A percentile compares a stretch with the other conserved stretches of the same genome.
These are phyloP conservation scores for Papilio polyxenes DNA, from an alignment of 1,140 invertebrate species.

Conservation along the genomic window DNA sequence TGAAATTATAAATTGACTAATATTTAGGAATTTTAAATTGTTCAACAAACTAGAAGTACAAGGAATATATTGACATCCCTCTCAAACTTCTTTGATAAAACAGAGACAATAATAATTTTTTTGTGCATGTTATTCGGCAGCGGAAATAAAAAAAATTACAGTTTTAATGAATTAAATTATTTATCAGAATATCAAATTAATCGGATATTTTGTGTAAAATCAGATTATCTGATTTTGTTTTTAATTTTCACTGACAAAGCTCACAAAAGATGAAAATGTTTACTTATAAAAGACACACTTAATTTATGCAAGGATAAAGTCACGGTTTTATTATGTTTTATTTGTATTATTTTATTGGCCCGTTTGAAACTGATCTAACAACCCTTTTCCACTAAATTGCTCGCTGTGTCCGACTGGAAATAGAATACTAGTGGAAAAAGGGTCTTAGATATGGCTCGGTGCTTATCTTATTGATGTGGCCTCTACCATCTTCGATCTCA, in stretches of 20 bases:
- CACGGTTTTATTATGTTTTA: constrained; percentile 10
- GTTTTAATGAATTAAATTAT: too few relatives aligned
- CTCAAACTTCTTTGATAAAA: too few relatives aligned
- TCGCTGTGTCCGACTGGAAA: neutral
- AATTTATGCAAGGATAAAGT: constrained; percentile 4
- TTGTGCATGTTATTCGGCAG: too few relatives aligned
- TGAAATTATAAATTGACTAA: neutral
- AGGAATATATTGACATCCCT: too few relatives aligned
- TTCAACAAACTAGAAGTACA: neutral
- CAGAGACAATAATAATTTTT: too few relatives aligned
- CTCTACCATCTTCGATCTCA: constrained; percentile 34
- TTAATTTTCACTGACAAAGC: neutral
- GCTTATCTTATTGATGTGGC: constrained; percentile 29
- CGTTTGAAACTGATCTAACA: neutral
- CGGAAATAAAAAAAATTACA: too few relatives aligned
- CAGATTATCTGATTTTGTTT: neutral
- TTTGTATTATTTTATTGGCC: constrained; percentile 11
- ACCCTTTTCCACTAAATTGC: neutral
- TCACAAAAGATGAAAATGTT: neutral
- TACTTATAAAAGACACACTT: constrained; percentile 16
- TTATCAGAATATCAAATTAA: too few relatives aligned
- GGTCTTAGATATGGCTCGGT: constrained; percentile 29
- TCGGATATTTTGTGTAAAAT: neutral
- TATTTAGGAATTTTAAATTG: neutral
- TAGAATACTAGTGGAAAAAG: neutral